Evolutionary conservation across 2,888 invertebrate genomes (phyloP), one percentile per base, ranked within the genome.

Genomic region (Cloeon dipterum): DNA sequence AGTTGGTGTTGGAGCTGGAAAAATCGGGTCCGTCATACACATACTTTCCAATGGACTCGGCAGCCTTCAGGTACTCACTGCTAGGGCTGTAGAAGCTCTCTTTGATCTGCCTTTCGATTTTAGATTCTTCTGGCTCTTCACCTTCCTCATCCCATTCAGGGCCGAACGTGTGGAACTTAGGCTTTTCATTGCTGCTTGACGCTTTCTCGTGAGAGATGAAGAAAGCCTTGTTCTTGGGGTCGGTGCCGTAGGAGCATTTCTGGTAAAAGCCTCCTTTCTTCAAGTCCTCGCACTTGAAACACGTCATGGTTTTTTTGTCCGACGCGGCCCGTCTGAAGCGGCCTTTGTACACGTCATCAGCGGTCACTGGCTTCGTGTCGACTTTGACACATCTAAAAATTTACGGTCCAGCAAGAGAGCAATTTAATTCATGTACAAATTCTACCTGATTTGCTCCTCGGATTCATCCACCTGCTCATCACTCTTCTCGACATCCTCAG

Each of bases 211-310:
- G 39, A 5, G 49, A 47, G 19, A 46, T 46, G 43, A 47, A 50
- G 37, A 47, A 50, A 14, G 43, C 44, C 11, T 46, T 45, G 20
- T 45, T 39, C 14, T 47, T 46, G 0, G 77, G 77, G 42, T 71
- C 68, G 2, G 73, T 70, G 8, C 74, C 71, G 52, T 79, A 85
- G 1, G 76, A 74, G 50, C 83, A 85, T 11, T 73, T 74, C 52
- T 83, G 82, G 43, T 70, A 79, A 41, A 73, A 70, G 20, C 74
- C 78, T 32, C 77, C 76, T 2, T 71, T 73, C 50, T 73, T 70
- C 2, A 72, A 66, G 49, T 79, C 71, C 45, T 73, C 70, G 49
- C 83, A 85, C 2, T 76, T 62, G 43, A 66, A 48, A 35, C 50
- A 50, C 5, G 48, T 49, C 49, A 49, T 49, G 19, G 45, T 40